Conservation (phyloP, 2,888 invertebrate species). For the Parasteatoda lunata region DNA sequence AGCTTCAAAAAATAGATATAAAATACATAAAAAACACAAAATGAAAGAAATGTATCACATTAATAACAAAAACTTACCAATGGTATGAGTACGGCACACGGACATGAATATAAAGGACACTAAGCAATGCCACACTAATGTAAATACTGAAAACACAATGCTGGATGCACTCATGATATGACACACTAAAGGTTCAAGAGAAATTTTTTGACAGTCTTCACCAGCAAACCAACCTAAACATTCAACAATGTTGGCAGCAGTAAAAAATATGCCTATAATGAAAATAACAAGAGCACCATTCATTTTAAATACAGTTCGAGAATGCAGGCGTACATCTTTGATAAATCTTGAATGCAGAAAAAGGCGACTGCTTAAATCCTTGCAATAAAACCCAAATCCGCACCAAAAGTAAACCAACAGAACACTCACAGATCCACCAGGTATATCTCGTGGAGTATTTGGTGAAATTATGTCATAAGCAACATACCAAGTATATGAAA, state of each 20-base stretch:
- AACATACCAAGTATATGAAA: slow-evolving; percentile 72
- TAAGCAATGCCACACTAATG: slow-evolving; percentile 75
- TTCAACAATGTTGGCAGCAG: slow-evolving; percentile 70
- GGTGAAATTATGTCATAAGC: slow-evolving; percentile 73
- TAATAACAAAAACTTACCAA: slow-evolving; percentile 73
- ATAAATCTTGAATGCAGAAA: slow-evolving; percentile 74
- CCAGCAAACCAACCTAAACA: slow-evolving; percentile 70
- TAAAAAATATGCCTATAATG: slow-evolving; percentile 71
- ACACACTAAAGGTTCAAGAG: slow-evolving; percentile 72
- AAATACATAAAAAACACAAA: too few relatives aligned
- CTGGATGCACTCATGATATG: slow-evolving; percentile 72
- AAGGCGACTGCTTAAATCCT: slow-evolving; percentile 74
- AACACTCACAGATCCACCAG: slow-evolving; percentile 73
- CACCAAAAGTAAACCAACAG: slow-evolving; percentile 74
- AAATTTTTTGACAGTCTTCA: slow-evolving; percentile 71
- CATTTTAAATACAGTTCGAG: slow-evolving; percentile 75
- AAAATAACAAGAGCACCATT: slow-evolving; percentile 73
- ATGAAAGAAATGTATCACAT: neutral
- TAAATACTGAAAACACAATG: slow-evolving; percentile 73
- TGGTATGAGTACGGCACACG: slow-evolving; percentile 76
- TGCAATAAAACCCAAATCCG: slow-evolving; percentile 75
- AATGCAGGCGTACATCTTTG: slow-evolving; percentile 74
- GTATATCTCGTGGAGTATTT: slow-evolving; percentile 72
- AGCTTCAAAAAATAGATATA: too few relatives aligned
- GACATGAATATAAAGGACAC: slow-evolving; percentile 75